Conservation (phyloP, 2,888 invertebrate species). For the Pimpla rufipes region DNA sequence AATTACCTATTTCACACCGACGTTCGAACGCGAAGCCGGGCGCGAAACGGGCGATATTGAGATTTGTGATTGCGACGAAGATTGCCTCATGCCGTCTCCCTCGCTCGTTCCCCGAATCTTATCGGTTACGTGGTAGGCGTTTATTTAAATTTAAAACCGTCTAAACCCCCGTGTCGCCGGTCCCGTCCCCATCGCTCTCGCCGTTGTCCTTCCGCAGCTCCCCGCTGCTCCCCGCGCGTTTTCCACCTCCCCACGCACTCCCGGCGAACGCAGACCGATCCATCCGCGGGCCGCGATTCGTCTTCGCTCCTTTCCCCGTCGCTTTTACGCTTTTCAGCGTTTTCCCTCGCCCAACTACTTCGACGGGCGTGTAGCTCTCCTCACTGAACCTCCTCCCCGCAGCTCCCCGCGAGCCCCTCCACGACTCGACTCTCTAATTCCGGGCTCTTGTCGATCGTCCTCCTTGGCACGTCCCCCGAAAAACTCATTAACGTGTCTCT, state of each 20-base stretch:
- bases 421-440: conserved; percentile 77
- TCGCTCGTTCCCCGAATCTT: conserved; percentile 71
- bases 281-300: conserved; percentile 44
- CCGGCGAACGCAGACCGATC: conserved; percentile 38
- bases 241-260: conserved; percentile 42
- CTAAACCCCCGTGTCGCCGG: conserved; percentile 61
- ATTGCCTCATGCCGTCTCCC: conserved; percentile 15
- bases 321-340: conserved; percentile 48
- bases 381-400: conserved; percentile 3
- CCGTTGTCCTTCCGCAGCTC: conserved; percentile 60
- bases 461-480: conserved; percentile 82
- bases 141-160: conserved; percentile 84
- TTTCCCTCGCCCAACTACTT: conserved; percentile 35
- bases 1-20: conserved; percentile 28
- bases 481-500: conserved; percentile 84
- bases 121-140: conserved; percentile 79
- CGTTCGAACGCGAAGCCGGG: neutral
- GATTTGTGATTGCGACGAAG: conserved; percentile 63
- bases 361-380: conserved; percentile 7
- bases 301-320: conserved; percentile 32
- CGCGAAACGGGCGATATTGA: conserved; percentile 26
- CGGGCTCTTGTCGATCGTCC: conserved; percentile 80
- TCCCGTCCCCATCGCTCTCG: conserved; percentile 62
- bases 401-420: conserved; percentile 44
- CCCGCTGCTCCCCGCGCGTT: conserved; percentile 49